Conservation (phyloP, 1,140 invertebrate genomes). For the Diprion similis region DNA sequence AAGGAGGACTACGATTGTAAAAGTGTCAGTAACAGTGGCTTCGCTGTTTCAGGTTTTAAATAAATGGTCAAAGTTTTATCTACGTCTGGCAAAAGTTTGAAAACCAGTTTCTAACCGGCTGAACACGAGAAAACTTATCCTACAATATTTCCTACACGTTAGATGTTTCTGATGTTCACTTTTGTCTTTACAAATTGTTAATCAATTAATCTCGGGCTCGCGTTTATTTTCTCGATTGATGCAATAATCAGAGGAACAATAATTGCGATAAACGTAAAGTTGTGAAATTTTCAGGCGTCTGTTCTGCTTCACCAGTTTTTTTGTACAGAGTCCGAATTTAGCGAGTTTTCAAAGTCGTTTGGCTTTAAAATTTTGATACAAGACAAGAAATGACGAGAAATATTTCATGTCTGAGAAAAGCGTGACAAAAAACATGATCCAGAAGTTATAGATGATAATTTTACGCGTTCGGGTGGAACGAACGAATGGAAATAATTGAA, state of each 20-base stretch:
- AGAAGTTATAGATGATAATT: no score
- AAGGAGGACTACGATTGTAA: not conserved
- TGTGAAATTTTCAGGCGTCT: no score
- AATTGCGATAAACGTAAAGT: no score
- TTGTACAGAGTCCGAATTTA: no score
- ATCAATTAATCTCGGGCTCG: no score
- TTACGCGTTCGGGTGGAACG: no score
- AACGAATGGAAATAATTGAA: no score
- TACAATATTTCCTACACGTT: not conserved
- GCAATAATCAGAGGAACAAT: no score
- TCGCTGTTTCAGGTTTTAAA: not conserved
- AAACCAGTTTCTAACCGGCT: not conserved
- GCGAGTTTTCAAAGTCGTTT: not conserved
- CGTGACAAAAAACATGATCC: no score
- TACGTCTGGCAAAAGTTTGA: not conserved
- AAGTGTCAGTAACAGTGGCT: not conserved
- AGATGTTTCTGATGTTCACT: not conserved
- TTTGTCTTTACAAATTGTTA: not conserved
- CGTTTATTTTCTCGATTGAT: no score
- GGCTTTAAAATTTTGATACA: not conserved
- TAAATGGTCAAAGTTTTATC: constrained; percentile 1
- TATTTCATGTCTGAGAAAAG: no score
- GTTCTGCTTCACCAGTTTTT: no score
- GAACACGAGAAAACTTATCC: not conserved
- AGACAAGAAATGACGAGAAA: not conserved